A percentile compares a stretch with the other conserved stretches of the same genome.
These are phyloP conservation scores for Halocynthia roretzi DNA, from an alignment of 23 tunicate genomes.

Conservation along the genomic window DNA sequence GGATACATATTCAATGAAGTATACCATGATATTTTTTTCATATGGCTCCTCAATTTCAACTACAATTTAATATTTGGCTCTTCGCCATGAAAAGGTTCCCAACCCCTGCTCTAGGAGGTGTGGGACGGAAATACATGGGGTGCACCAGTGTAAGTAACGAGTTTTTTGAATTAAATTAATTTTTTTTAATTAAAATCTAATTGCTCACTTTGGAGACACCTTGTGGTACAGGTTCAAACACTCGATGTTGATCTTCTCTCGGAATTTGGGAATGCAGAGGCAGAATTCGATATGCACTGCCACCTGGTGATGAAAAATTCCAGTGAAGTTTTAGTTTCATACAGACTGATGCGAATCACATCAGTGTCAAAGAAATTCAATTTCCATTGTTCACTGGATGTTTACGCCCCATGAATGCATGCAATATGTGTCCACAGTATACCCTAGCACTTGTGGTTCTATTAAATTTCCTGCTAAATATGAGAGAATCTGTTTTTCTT, in stretches of 20 bases:
- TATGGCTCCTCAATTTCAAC: too few species aligned
- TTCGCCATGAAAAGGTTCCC: background rate
- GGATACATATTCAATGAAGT: too few species aligned
- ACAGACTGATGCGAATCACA: background rate
- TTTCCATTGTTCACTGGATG: too few species aligned
- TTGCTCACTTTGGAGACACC: constrained; percentile 75
- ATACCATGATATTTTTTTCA: too few species aligned
- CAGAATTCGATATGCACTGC: constrained; percentile 50
- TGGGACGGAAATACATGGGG: background rate
- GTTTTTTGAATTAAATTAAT: too few species aligned
- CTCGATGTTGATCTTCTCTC: constrained; percentile 91
- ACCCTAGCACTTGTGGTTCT: too few species aligned
- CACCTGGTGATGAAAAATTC: constrained; percentile 26
- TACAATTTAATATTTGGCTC: too few species aligned
- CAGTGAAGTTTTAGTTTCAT: background rate
- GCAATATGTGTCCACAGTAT: too few species aligned
- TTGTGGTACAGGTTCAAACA: constrained; percentile 65
- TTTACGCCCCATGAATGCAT: too few species aligned
- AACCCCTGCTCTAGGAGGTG: background rate
- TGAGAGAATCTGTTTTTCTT: too few species aligned
- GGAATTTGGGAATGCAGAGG: constrained; percentile 97
- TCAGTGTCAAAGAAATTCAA: background rate
- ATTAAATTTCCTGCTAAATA: too few species aligned
- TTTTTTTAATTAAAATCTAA: too few species aligned
- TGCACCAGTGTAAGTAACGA: background rate